These are phyloP conservation scores for pig (Sus scrofa) DNA, from an alignment of 2,113 vertebrate genomes.

Conservation along the genomic window DNA sequence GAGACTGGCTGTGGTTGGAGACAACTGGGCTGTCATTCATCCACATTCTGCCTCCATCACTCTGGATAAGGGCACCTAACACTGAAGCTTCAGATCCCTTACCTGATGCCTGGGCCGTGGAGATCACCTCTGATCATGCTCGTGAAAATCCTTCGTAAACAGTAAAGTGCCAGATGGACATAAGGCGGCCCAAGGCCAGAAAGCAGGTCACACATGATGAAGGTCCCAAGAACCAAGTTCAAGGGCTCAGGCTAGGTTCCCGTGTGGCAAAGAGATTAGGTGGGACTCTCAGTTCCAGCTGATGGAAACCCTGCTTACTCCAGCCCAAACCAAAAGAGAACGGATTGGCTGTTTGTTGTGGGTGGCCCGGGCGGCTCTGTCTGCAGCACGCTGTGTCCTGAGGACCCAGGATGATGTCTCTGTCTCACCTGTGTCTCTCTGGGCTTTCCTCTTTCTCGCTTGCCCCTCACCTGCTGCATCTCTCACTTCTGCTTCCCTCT, in stretches of 20 bases:
- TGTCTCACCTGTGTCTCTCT: neutral
- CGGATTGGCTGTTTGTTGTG: neutral
- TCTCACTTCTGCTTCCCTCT: neutral
- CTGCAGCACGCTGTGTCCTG: neutral
- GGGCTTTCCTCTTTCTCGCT: neutral
- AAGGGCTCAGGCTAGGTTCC: neutral
- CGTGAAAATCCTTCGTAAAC: neutral
- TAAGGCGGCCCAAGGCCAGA: neutral
- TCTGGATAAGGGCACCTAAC: rapidly evolving
- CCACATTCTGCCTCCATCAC: neutral
- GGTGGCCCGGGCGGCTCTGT: neutral
- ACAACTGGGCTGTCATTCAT: neutral
- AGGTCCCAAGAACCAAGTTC: neutral
- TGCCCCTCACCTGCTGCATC: neutral
- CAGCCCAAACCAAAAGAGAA: neutral
- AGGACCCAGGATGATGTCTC: neutral
- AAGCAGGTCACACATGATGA: neutral
- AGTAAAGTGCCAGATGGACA: neutral
- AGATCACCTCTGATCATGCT: neutral
- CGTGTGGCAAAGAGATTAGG: neutral
- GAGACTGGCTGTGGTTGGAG: neutral
- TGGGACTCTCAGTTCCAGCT: neutral
- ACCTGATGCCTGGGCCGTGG: neutral
- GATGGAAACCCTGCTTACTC: neutral
- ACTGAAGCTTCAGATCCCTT: neutral